These are phyloP conservation scores for Arrhamphus sclerolepis DNA, from an alignment of 2,797 vertebrate species.

Conservation along the genomic window DNA sequence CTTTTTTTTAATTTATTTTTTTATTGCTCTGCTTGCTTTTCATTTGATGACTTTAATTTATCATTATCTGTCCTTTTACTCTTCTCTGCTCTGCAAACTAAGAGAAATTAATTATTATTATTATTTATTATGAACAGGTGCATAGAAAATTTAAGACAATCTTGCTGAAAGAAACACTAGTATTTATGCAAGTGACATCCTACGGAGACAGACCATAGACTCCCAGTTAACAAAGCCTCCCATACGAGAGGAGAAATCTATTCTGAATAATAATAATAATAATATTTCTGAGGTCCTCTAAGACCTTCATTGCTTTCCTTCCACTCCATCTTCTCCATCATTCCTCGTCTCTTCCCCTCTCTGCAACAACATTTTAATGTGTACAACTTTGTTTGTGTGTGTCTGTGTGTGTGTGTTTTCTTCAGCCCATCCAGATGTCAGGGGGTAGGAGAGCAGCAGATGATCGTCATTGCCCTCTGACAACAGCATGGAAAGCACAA, in stretches of 20 bases:
- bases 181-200: slow-evolving; percentile 19
- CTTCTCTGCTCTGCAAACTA: not conserved
- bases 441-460: slow-evolving; percentile 67
- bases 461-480: slow-evolving; percentile 72
- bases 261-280: slow-evolving; percentile 41
- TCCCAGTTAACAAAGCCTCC: slow-evolving; percentile 22
- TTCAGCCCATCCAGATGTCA: slow-evolving; percentile 70
- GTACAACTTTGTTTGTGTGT: no score
- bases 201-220: slow-evolving; percentile 10
- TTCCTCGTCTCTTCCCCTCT: slow-evolving; percentile 30
- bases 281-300: slow-evolving; percentile 15
- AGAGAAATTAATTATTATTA: no score
- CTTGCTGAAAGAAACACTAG: slow-evolving; percentile 21
- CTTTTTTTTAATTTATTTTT: not conserved
- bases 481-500: slow-evolving; percentile 55
- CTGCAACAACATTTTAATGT: slow-evolving; percentile 32
- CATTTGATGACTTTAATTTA: slow-evolving; percentile 17
- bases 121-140: slow-evolving; percentile 15
- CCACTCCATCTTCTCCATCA: slow-evolving; percentile 25
- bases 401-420: slow-evolving; percentile 24
- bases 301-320: slow-evolving; percentile 17
- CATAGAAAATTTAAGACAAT: slow-evolving; percentile 7
- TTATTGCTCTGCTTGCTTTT: slow-evolving; percentile 5
- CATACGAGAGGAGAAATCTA: slow-evolving; percentile 19
- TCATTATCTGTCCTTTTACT: slow-evolving; percentile 5